Base-by-base conservation (phyloP, 2,797 vertebrate genomes). In the Microchirus variegatus region DNA sequence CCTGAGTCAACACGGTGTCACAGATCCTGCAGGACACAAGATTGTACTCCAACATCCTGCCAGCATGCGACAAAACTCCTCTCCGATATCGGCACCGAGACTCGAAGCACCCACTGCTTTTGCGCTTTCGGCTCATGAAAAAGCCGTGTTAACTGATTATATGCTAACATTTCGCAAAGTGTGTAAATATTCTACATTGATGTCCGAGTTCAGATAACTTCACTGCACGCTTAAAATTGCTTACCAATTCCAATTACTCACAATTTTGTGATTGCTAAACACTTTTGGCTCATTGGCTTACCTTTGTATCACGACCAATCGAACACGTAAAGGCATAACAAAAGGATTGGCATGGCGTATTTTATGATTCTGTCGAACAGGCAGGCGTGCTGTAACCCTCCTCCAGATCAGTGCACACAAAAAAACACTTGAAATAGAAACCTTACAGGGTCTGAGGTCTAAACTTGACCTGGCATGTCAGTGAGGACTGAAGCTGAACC, bases 401-500 rank as follows among this genome's bases (percentile, higher is more conserved):
- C 50, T 58, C 14, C 26, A 46, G 56, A 55, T 56, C 26, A 59
- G 45, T 49, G 43, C 44, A 44, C 59, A 62, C 6, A 56, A 56
- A 56, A 56, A 63, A 62, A 53, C 18, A 22, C 49, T 64, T 42
- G 49, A 54, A 80, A 72, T 46, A 55, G 67, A 78, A 57, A 53
- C 53, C 41, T 1, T 26, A 49, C 59, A 68, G 42, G 22, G 15
- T 59, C 36, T 78, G 8, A 63, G 48, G 51, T 69, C 58, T 73
- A 68, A 73, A 74, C 59, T 60, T 67, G 56, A 80, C 68, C 56
- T 57, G 5, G 4, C 61, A 53, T 58, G 53, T 59, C 63, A 67
- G 45, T 50, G 53, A 68, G 55, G 56, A 49, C 55, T 68, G 47
- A 78, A 75, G 64, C 66, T 78, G 71, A 82, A 80, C 67, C 77